phyloP scores from a whole-genome alignment of 2,113 vertebrate species.

The Terrapene triunguis region DNA sequence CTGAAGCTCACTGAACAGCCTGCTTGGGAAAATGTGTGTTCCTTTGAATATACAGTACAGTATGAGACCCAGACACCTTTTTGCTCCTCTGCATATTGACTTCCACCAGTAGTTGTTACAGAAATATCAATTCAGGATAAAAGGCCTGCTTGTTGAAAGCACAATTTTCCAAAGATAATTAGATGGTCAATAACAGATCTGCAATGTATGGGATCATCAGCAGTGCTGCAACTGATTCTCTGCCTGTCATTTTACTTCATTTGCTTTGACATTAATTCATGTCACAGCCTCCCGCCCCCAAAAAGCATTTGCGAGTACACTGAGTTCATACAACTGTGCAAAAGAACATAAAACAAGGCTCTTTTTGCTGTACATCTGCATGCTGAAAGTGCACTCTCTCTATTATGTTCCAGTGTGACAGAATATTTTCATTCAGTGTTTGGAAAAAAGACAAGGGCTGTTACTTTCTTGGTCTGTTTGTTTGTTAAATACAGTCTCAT shows the following conservation, averaged over 20 bases:
- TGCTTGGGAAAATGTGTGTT: neutral
- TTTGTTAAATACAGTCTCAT: conserved; percentile 49
- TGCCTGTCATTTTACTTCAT: conserved; percentile 49
- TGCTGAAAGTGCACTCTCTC: conserved; percentile 41
- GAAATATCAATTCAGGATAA: conserved; percentile 59
- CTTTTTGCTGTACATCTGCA: conserved; percentile 31
- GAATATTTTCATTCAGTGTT: conserved; percentile 42
- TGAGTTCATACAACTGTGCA: conserved; percentile 46
- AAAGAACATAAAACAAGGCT: conserved; percentile 60
- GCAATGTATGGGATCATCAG: conserved; percentile 18
- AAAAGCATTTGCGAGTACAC: conserved; percentile 5
- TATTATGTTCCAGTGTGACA: conserved; percentile 37
- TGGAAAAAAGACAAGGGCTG: conserved; percentile 58
- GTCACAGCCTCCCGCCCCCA: neutral
- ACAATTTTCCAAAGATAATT: conserved; percentile 28
- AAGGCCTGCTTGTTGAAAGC: conserved; percentile 53
- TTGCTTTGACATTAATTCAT: conserved; percentile 60
- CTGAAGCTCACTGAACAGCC: conserved; percentile 26
- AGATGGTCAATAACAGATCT: conserved; percentile 35
- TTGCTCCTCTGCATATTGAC: conserved; percentile 48
- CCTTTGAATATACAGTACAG: neutral
- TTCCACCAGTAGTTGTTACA: conserved; percentile 26
- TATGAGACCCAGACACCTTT: conserved; percentile 40
- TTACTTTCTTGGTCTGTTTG: conserved; percentile 30
- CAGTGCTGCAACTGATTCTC: conserved; percentile 51